phyloP scores from a whole-genome alignment of 2,113 vertebrate genomes.

The Trochalopteron elliotii region DNA sequence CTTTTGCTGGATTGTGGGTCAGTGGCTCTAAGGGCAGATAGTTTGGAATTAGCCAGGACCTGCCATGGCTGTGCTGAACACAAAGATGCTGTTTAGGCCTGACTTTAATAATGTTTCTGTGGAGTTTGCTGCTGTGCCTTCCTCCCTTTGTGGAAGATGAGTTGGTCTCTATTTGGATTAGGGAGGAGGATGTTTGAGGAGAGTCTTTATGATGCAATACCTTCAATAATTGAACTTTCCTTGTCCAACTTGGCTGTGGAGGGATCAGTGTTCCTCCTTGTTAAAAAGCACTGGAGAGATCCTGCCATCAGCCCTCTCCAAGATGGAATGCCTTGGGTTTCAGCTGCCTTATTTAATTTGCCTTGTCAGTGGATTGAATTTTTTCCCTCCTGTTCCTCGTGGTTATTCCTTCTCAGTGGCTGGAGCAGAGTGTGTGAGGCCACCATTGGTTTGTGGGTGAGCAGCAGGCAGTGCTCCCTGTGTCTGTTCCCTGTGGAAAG shows the following conservation, averaged over 20 bases:
- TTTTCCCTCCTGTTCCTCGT: accelerated
- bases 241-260: background rate
- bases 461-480: background rate
- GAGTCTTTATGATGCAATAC: background rate
- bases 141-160: background rate
- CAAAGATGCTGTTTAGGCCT: background rate
- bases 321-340: background rate
- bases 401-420: background rate
- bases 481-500: background rate
- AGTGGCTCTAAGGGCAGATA: background rate
- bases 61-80: background rate
- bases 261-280: background rate
- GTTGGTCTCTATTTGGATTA: background rate
- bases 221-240: background rate
- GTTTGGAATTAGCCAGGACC: background rate
- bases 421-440: accelerated
- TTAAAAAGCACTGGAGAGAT: background rate
- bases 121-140: background rate
- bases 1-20: background rate
- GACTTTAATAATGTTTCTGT: background rate
- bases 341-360: background rate
- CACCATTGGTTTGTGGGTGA: background rate
- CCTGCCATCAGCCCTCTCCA: background rate
- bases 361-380: background rate
- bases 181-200: background rate